Conservation (phyloP, 2,797 vertebrate species). For the Anabacerthia variegaticeps region DNA sequence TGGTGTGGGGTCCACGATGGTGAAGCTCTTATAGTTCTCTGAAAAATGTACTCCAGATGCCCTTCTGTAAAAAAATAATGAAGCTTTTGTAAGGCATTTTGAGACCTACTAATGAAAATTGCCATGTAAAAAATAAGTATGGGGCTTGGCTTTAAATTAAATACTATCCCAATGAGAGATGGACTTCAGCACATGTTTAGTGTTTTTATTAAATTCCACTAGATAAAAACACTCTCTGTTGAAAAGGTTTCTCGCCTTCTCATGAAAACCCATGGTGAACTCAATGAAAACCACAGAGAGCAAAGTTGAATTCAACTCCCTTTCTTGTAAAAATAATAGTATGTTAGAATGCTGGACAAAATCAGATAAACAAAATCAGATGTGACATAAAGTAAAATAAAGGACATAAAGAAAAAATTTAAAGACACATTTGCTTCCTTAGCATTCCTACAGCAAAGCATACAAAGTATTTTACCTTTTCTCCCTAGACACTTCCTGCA, state of each 20-base stretch:
- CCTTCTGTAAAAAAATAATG: not conserved
- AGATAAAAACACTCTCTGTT: not conserved
- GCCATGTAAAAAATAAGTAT: not conserved
- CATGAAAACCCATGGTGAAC: not conserved
- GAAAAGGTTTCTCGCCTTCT: not conserved
- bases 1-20: not conserved
- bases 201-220: not conserved
- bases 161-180: not conserved
- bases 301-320: not conserved
- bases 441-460: not conserved
- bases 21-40: not conserved
- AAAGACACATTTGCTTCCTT: not conserved
- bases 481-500: constrained; percentile 79
- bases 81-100: not conserved
- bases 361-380: not conserved
- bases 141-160: not conserved
- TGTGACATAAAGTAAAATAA: not conserved
- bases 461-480: not conserved
- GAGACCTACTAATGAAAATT: not conserved
- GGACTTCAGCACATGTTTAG: not conserved
- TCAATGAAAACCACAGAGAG: not conserved
- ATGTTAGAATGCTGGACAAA: not conserved
- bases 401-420: not conserved
- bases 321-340: not conserved
- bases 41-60: not conserved